phyloP scores from a whole-genome alignment of 2,888 invertebrate species.

The Plusia festucae region DNA sequence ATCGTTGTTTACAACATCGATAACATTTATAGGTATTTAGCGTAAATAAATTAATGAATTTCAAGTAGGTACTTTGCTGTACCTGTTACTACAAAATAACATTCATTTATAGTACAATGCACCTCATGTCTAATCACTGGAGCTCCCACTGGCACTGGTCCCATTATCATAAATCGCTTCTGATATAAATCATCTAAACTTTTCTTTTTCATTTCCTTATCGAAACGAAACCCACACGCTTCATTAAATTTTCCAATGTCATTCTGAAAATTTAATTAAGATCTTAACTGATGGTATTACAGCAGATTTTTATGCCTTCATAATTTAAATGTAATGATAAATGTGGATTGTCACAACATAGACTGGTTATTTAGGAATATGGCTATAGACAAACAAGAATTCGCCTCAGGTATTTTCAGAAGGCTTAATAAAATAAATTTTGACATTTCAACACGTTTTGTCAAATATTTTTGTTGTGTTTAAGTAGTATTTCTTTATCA shows the following conservation, averaged over 20 bases:
- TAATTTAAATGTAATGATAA: conserved; percentile 53
- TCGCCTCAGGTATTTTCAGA: too few species aligned
- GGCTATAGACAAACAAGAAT: neutral
- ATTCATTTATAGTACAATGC: neutral
- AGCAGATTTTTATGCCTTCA: conserved; percentile 54
- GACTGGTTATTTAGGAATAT: neutral
- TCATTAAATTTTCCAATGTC: conserved; percentile 27
- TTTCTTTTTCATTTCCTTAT: conserved; percentile 10
- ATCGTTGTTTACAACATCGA: too few species aligned
- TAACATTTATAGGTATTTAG: too few species aligned
- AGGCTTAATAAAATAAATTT: too few species aligned
- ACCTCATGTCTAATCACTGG: neutral
- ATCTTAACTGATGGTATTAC: conserved; percentile 54
- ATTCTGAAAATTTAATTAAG: conserved; percentile 52
- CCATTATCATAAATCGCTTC: neutral
- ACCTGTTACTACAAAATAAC: neutral
- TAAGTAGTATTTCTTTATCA: too few species aligned
- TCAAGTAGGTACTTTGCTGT: too few species aligned
- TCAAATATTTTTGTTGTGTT: too few species aligned
- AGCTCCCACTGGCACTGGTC: neutral
- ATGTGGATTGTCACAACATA: conserved; percentile 46
- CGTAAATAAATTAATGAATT: too few species aligned
- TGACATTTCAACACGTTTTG: too few species aligned
- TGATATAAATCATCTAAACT: conserved; percentile 2
- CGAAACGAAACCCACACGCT: conserved; percentile 9